Evolutionary conservation across 2,113 vertebrate species (phyloP), one percentile per base, ranked within the genome.

Genomic region (Semicossyphus pulcher): DNA sequence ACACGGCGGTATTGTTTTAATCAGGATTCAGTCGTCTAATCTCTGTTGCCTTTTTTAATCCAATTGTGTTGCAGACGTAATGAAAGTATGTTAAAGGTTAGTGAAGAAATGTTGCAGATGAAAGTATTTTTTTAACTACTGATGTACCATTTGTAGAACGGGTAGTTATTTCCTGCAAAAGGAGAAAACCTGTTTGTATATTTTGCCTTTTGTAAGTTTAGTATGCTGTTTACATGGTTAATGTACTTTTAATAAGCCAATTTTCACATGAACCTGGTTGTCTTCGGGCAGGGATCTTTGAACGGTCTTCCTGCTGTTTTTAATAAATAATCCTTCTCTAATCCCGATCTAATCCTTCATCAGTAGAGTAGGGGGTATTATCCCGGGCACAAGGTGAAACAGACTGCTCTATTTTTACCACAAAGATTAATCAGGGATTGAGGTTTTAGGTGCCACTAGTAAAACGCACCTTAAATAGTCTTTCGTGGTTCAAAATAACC

Each of bases 391-490:
- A 81, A 81, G 86, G 83, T 85, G 58, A 90, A 77, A 78, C 77
- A 63, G 78, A 64, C 69, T 69, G 84, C 47, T 84, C 89, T 93
- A 92, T 93, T 89, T 89, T 88, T 91, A 89, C 85, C 89, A 14
- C 49, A 28, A 75, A 89, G 88, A 93, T 92, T 93, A 92, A 89
- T 89, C 77, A 53, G 74, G 91, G 91, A 91, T 92, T 93, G 76
- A 67, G 90, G 88, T 80, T 91, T 91, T 84, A 90, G 56, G 42
- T 10, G 0, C 75, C 52, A 71, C 70, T 74, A 74, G 76, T 83
- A 66, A 86, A 87, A 84, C 59, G 4, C 51, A 32, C 72, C 42
- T 72, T 39, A 80, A 91, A 90, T 91, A 91, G 73, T 34, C 23
- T 26, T 57, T 4, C n/a, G 42, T 47, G 45, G 71, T 62, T 78